Evolutionary conservation across 2,888 invertebrate species (phyloP).

Genomic region (Coenonympha arcania): DNA sequence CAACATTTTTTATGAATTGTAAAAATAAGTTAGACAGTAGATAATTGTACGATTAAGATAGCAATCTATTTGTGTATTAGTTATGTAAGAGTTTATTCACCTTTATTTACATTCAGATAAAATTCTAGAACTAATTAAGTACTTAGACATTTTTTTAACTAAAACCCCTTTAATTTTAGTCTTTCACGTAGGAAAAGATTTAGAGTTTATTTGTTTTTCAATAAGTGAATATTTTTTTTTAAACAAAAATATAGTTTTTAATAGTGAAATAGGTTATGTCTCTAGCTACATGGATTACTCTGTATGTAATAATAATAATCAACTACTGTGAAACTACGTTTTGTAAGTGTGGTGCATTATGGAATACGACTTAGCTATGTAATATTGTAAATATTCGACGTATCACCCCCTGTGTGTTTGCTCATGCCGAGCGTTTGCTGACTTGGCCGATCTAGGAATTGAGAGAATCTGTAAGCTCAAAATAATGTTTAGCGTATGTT

Average conservation of each 20-base stretch:
- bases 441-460: constrained; percentile 70
- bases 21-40: constrained; percentile 49
- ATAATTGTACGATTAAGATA: constrained; percentile 40
- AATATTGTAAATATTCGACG: constrained; percentile 46
- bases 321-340: constrained; percentile 16
- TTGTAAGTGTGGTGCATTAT: constrained; percentile 18
- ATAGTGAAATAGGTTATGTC: constrained; percentile 13
- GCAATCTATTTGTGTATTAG: constrained; percentile 38
- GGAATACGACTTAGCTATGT: constrained; percentile 26
- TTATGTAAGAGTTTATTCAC: constrained; percentile 10
- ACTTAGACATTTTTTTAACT: no score
- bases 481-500: constrained; percentile 48
- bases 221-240: constrained; percentile 11
- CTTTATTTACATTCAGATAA: no score
- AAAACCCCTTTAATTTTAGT: no score
- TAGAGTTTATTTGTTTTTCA: no score
- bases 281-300: not conserved
- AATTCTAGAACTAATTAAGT: no score
- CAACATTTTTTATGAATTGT: constrained; percentile 65
- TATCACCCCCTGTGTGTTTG: constrained; percentile 37
- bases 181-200: no score
- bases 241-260: constrained; percentile 5
- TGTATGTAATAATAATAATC: constrained; percentile 15
- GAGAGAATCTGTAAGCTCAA: constrained; percentile 69
- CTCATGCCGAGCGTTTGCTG: constrained; percentile 43